Conservation (phyloP, 2,888 invertebrate genomes). For the Agrochola lychnidis region DNA sequence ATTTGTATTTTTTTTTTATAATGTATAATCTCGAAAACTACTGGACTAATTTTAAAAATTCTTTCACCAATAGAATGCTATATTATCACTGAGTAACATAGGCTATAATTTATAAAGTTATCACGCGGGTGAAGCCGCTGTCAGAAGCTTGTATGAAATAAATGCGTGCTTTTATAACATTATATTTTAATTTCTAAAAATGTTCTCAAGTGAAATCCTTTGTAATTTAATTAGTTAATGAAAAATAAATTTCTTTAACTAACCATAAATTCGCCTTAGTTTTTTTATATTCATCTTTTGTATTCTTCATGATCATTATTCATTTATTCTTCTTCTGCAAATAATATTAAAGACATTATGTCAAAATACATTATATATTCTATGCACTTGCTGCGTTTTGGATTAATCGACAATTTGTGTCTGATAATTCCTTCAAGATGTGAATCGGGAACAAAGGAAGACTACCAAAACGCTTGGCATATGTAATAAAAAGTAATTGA, state of each 20-base stretch:
- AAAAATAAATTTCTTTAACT: no score
- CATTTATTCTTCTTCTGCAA: not conserved
- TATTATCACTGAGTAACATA: no score
- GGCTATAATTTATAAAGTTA: no score
- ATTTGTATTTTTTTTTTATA: no score
- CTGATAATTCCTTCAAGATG: not conserved
- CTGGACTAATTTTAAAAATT: no score
- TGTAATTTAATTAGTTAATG: no score
- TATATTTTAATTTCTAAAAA: no score
- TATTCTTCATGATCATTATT: not conserved
- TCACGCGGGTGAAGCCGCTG: no score
- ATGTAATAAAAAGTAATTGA: slow-evolving; percentile 8
- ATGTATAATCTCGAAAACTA: no score
- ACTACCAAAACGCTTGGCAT: not conserved
- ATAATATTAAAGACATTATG: not conserved
- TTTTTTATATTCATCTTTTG: not conserved
- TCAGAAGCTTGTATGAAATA: not conserved
- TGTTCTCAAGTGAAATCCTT: no score
- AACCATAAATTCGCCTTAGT: no score
- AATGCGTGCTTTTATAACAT: not conserved
- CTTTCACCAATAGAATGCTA: no score
- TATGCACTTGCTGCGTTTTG: not conserved
- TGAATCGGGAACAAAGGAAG: not conserved
- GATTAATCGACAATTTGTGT: not conserved
- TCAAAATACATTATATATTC: not conserved